phyloP scores from a whole-genome alignment of 2,113 vertebrate genomes.

The Burhinus oedicnemus region DNA sequence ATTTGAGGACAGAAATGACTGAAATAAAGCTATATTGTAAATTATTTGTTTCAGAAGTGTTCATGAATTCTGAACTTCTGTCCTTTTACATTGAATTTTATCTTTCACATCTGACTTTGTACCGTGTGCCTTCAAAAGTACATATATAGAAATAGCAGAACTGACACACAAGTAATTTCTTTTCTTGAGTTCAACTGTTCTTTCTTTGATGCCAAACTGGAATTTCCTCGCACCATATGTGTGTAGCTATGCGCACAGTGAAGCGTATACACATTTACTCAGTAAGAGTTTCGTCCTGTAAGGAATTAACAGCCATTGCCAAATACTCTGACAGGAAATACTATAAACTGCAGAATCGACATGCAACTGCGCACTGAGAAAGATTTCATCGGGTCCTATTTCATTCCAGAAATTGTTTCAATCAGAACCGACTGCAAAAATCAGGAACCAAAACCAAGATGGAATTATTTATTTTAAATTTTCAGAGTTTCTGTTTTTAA shows the following conservation, averaged over 20 bases:
- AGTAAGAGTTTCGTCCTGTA: not conserved
- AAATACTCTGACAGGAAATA: not conserved
- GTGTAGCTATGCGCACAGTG: not conserved
- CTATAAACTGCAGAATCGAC: not conserved
- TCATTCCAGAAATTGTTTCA: not conserved
- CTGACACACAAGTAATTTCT: not conserved
- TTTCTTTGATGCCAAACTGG: not conserved
- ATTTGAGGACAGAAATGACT: not conserved
- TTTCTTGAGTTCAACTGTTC: not conserved
- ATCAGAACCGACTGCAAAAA: not conserved
- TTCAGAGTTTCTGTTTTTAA: not conserved
- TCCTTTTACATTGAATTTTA: not conserved
- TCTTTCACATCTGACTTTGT: not conserved
- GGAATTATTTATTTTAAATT: not conserved
- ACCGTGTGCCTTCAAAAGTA: not conserved
- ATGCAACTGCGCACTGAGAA: not conserved
- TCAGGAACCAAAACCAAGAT: not conserved
- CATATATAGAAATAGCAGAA: not conserved
- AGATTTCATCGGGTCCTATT: not conserved
- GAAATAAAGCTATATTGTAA: not conserved
- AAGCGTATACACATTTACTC: not conserved
- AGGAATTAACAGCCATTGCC: not conserved
- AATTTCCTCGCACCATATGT: fast-evolving
- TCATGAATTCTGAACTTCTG: not conserved
- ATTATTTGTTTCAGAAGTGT: not conserved